A percentile compares a stretch with the other conserved stretches of the same genome.
These are phyloP conservation scores for Anguilla rostrata DNA, from an alignment of 2,113 vertebrate species.

Conservation along the genomic window DNA sequence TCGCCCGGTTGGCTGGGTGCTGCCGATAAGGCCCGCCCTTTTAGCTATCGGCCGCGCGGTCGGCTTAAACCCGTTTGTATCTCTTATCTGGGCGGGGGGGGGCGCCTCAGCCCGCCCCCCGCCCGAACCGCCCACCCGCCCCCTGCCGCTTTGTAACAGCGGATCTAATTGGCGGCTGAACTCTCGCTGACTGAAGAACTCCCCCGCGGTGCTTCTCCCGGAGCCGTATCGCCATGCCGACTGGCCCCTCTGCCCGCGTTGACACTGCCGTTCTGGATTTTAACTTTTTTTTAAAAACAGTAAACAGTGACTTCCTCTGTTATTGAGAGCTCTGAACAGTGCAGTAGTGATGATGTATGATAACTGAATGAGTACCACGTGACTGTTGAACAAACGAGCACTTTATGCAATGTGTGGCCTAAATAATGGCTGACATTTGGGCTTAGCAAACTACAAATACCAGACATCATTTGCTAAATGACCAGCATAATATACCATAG, in stretches of 20 bases:
- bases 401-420: too few relatives aligned
- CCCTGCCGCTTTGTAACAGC: constrained; percentile 17
- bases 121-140: too few relatives aligned
- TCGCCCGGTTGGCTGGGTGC: neutral
- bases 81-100: constrained; percentile 16
- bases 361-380: too few relatives aligned
- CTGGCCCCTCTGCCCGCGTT: neutral
- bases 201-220: neutral
- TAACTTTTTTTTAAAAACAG: neutral
- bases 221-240: constrained; percentile 25
- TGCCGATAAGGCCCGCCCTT: neutral
- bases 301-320: neutral
- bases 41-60: constrained; percentile 7
- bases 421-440: too few relatives aligned
- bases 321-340: too few relatives aligned
- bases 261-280: constrained; percentile 8
- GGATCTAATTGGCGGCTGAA: constrained; percentile 9
- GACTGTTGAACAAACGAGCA: too few relatives aligned
- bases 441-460: neutral
- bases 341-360: too few relatives aligned
- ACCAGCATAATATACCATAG: neutral
- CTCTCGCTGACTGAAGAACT: constrained; percentile 33
- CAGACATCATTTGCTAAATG: neutral
- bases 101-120: neutral
- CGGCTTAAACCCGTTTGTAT: constrained; percentile 18